phyloP scores from a whole-genome alignment of 2,888 invertebrate species.

The Apamea crenata region DNA sequence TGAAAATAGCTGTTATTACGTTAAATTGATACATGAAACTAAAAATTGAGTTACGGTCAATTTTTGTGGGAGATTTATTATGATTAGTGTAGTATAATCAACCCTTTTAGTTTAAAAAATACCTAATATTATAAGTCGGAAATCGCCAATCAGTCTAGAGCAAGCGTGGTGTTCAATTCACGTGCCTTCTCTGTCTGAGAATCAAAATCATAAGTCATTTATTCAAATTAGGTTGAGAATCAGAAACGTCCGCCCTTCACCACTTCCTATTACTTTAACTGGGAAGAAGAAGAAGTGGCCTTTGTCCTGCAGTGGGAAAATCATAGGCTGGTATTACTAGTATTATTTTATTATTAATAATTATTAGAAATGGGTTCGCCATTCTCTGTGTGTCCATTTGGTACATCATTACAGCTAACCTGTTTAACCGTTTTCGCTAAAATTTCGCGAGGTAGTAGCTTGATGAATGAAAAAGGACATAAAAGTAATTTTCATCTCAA shows the following conservation, averaged over 20 bases:
- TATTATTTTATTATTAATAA: neutral
- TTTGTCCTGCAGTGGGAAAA: too few species aligned
- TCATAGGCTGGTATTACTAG: neutral
- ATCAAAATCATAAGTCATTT: neutral
- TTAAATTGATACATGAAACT: conserved; percentile 28
- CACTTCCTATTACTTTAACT: too few species aligned
- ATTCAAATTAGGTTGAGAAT: neutral
- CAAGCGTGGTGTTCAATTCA: neutral
- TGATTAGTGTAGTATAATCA: neutral
- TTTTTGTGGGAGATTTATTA: conserved; percentile 31
- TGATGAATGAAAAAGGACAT: fast-evolving
- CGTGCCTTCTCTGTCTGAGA: neutral
- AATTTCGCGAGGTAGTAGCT: neutral
- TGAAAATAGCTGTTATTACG: conserved; percentile 31
- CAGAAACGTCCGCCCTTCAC: too few species aligned
- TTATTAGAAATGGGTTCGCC: neutral
- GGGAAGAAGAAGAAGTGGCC: neutral
- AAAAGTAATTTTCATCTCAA: too few species aligned
- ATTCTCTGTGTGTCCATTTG: neutral
- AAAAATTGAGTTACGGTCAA: conserved; percentile 11
- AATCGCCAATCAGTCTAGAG: neutral
- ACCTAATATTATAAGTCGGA: neutral
- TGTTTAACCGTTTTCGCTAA: neutral
- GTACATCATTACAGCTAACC: neutral
- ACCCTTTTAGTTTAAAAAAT: neutral